Evolutionary conservation across 2,888 invertebrate genomes (phyloP), one percentile per base, ranked within the genome.

Genomic region (Andrena bucephala): DNA sequence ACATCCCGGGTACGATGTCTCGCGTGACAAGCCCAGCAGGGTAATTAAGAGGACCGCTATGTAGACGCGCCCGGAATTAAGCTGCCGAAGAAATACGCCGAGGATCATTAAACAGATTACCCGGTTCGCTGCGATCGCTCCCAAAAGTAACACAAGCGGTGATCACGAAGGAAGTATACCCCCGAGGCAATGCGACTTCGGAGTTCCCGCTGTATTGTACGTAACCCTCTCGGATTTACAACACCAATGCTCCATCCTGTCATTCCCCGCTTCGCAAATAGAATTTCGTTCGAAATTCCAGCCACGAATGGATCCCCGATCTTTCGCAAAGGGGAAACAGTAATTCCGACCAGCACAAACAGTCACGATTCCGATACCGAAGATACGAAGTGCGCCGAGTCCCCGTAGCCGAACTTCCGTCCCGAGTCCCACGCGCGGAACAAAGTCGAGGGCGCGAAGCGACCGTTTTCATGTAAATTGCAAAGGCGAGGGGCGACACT

Each of bases 21-120:
- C 4, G 27, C 69, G 67, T 36, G 50, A 70, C 68, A 33, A 63
- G 60, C 62, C 59, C 69, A 71, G 67, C 54, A 20, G 8, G 84
- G 65, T 81, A 77, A 85, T 85, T 81, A 82, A 75, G 76, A 81
- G 75, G 78, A 77, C 31, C 50, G 60, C 50, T 77, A 76, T 77
- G 59, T 81, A 75, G 48, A 74, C 29, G 59, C 69, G 66, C n/a
- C 63, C 77, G 57, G 84, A 84, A 79, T 81, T 84, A 72, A 79
- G 84, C 77, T 73, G 68, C 36, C 68, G 83, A 89, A 80, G 85
- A 79, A 73, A 84, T 65, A 76, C 85, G 85, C 87, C 87, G 85
- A 82, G 85, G 83, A 84, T 90, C 90, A 89, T 91, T 90, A 89
- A 84, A 75, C 70, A 88, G 89, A 90, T 90, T 90, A 82, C 79